These are phyloP conservation scores for Lanius ludovicianus DNA, from an alignment of 2,113 vertebrate species.

Conservation along the genomic window DNA sequence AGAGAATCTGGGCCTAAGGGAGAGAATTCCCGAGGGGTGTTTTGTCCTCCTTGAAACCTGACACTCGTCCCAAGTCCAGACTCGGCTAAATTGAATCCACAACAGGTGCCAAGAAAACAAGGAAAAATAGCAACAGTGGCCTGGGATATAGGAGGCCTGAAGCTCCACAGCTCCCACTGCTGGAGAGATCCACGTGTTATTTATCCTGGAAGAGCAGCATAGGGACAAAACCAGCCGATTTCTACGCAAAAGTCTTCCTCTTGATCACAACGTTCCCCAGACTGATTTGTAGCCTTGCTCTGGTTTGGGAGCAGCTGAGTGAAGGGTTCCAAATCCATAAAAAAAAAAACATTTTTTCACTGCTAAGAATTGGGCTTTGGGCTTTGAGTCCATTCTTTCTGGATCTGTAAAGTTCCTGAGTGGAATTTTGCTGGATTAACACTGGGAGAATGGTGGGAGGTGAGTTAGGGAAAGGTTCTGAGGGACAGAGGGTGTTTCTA, in stretches of 20 bases:
- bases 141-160: background rate
- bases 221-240: accelerated
- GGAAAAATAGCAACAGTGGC: background rate
- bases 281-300: accelerated
- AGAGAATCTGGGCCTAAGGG: background rate
- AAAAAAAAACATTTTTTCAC: accelerated
- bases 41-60: background rate
- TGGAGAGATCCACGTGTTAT: accelerated
- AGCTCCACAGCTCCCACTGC: background rate
- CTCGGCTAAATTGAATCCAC: background rate
- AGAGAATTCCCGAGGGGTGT: background rate
- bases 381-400: background rate
- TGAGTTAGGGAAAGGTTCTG: background rate
- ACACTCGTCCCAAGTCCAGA: background rate
- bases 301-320: background rate
- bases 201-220: background rate
- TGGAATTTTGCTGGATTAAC: background rate
- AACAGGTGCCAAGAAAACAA: background rate
- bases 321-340: background rate
- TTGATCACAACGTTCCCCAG: accelerated
- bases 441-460: accelerated
- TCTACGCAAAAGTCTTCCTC: background rate
- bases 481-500: background rate
- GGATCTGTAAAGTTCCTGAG: background rate
- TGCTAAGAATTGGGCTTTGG: background rate